These are phyloP conservation scores for Tigriopus californicus DNA, from an alignment of 2,888 invertebrate genomes.

Conservation along the genomic window DNA sequence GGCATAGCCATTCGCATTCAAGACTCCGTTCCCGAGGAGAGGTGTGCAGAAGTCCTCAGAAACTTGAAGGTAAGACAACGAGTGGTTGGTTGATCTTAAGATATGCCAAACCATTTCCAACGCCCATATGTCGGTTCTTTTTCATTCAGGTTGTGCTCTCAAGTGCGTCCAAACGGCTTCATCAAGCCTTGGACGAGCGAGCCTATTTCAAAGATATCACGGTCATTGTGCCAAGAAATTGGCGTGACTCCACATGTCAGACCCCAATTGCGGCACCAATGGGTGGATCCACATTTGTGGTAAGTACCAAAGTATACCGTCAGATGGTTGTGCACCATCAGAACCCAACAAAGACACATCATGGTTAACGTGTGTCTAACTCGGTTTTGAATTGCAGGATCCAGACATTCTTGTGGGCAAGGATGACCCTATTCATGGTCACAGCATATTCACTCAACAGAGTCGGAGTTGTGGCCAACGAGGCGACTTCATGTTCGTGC, in stretches of 20 bases:
- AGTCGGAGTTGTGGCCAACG: constrained; percentile 38
- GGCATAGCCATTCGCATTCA: constrained; percentile 31
- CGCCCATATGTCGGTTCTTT: constrained; percentile 16
- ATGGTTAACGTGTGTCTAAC: background rate
- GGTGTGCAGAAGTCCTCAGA: constrained; percentile 30
- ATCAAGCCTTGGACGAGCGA: constrained; percentile 37
- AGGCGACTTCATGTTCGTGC: constrained; percentile 39
- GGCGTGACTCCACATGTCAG: constrained; percentile 31
- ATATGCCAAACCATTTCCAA: too few species aligned
- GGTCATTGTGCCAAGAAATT: constrained; percentile 39
- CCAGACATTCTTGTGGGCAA: background rate
- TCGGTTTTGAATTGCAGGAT: background rate
- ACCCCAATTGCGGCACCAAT: background rate
- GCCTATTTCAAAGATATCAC: constrained; percentile 38
- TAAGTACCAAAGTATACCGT: background rate
- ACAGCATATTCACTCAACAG: constrained; percentile 41
- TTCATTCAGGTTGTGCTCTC: constrained; percentile 35
- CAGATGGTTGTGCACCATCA: background rate
- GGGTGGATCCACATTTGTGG: background rate
- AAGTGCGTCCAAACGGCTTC: constrained; percentile 37
- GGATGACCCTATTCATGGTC: constrained; percentile 32
- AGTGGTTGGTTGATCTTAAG: background rate
- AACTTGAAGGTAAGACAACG: constrained; percentile 31
- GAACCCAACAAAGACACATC: background rate
- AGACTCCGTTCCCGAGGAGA: constrained; percentile 30